Conservation (phyloP, 1,140 invertebrate species). For the Sycobia sp. region DNA sequence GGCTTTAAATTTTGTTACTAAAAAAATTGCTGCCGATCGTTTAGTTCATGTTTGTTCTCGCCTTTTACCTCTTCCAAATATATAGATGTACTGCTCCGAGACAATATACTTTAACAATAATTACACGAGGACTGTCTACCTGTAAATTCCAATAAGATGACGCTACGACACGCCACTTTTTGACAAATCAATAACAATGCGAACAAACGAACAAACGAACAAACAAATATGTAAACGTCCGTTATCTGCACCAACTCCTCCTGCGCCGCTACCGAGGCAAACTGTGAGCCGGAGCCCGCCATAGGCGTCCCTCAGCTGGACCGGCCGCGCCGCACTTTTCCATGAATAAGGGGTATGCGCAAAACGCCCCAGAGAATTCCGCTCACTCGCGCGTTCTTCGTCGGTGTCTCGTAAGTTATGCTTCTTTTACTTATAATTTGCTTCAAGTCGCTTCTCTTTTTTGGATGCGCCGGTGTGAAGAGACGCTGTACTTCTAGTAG, state of each 20-base stretch:
- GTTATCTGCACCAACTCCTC: slow-evolving; percentile 17
- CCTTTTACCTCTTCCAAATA: too few species aligned
- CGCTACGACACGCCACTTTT: slow-evolving; percentile 1
- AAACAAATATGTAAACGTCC: slow-evolving; percentile 6
- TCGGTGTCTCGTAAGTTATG: slow-evolving; percentile 63
- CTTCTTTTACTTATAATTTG: slow-evolving; percentile 64
- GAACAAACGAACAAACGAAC: slow-evolving; percentile 6
- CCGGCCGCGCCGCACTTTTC: slow-evolving; percentile 14
- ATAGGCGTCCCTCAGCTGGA: slow-evolving; percentile 8
- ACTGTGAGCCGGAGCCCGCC: slow-evolving; percentile 13
- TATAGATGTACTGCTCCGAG: too few species aligned
- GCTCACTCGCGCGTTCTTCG: slow-evolving; percentile 58
- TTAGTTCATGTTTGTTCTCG: too few species aligned
- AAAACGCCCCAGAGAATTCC: slow-evolving; percentile 16
- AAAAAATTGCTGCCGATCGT: too few species aligned
- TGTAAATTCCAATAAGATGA: slow-evolving; percentile 10
- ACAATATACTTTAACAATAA: slow-evolving; percentile 16
- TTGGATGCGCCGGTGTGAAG: slow-evolving; percentile 27
- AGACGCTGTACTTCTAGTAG: slow-evolving; percentile 21
- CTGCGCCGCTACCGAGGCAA: slow-evolving; percentile 11
- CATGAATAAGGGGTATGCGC: slow-evolving; percentile 9
- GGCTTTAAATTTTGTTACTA: too few species aligned
- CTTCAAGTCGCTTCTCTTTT: slow-evolving; percentile 54
- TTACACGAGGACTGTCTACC: slow-evolving; percentile 9
- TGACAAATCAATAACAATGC: slow-evolving; percentile 2